Evolutionary conservation across 2,797 vertebrate species (phyloP), one percentile per base, ranked within the genome.

Genomic region (Melanotaenia boesemani): DNA sequence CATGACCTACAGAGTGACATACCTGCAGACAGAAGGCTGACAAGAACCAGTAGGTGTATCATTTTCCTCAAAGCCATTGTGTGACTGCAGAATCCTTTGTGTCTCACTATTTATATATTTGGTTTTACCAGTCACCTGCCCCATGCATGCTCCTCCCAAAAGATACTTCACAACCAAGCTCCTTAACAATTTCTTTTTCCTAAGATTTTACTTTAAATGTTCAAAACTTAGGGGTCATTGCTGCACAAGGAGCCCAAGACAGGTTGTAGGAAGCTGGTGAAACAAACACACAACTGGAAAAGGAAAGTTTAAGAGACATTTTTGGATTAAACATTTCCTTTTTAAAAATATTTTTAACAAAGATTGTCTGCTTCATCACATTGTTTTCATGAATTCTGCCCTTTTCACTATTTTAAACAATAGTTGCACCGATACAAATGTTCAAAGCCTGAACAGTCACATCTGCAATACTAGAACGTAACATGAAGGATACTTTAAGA

Each of bases 1-100:
- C 1, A 10, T 28, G 13, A 9, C 11, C 18, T 32, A 28, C 34
- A 57, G 11, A 34, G 9, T 22, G 6, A 83, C 88, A 81, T 82
- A 92, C 89, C 84, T 84, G 78, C 32, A 11, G n/a, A 28, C 11
- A 89, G 70, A 46, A 91, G 48, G 32, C 39, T 68, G 0, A 37
- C 0, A 28, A 90, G 58, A 41, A 63, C 58, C 66, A 89, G 16
- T 0, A 57, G 0, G 5, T 56, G 62, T 65, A 76, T 63, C 70
- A 79, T 79, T 62, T 28, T 70, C 46, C 7, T 64, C 20, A 54
- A 37, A 20, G 79, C 74, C 89, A 91, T 91, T 39, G 73, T 85
- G 67, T 36, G 30, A 80, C 41, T 83, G 57, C n/a, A 18, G 2
- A 26, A 24, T 8, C 34, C 13, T 18, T 11, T 60, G n/a, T 65